Evolutionary conservation across 2,888 invertebrate species (phyloP).

Genomic region (Diachrysia chrysitis): DNA sequence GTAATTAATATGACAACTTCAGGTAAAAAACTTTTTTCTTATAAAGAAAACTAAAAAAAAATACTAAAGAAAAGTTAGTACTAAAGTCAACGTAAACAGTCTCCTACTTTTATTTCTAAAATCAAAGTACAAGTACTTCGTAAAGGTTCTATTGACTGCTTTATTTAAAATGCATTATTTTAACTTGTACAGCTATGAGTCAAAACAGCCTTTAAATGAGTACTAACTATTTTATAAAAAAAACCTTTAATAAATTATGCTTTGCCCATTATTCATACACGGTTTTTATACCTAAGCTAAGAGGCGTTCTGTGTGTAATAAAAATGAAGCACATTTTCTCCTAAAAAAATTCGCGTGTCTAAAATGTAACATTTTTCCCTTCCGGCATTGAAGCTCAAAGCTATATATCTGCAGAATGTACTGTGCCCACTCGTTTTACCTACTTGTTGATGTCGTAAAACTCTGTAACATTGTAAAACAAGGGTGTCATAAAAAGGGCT

Average conservation of each 20-base stretch:
- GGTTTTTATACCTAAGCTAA: slow-evolving; percentile 18
- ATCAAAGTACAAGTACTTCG: too few relatives aligned
- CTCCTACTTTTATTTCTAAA: too few relatives aligned
- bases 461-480: slow-evolving; percentile 68
- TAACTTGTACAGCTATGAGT: not conserved
- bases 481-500: slow-evolving; percentile 74
- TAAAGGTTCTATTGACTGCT: too few relatives aligned
- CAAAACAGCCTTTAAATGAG: not conserved
- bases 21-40: too few relatives aligned
- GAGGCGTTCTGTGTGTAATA: slow-evolving; percentile 25
- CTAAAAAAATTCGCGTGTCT: slow-evolving; percentile 37
- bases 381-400: slow-evolving; percentile 36
- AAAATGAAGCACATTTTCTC: slow-evolving; percentile 34
- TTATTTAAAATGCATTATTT: too few relatives aligned
- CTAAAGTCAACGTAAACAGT: too few relatives aligned
- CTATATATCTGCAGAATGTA: slow-evolving; percentile 27
- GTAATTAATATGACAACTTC: slow-evolving; percentile 8
- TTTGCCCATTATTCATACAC: slow-evolving; percentile 23
- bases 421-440: slow-evolving; percentile 48
- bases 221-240: not conserved
- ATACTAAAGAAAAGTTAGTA: too few relatives aligned
- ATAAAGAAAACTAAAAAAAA: too few relatives aligned
- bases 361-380: slow-evolving; percentile 42
- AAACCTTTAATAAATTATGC: not conserved
- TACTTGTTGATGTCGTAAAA: slow-evolving; percentile 68